phyloP scores from a whole-genome alignment of 1,140 invertebrate species.

The Agrilus planipennis region DNA sequence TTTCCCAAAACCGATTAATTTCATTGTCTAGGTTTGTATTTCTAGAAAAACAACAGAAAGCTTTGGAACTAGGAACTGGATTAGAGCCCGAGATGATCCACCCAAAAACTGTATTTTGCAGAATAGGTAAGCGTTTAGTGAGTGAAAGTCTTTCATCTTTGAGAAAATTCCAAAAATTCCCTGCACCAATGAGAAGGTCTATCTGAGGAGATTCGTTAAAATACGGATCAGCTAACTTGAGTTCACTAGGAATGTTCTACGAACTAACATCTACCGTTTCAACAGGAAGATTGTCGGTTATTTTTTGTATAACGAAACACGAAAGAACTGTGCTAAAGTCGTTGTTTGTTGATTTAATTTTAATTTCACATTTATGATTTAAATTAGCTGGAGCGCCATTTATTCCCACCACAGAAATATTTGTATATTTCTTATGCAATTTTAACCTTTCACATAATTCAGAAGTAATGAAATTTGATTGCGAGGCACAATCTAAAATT shows the following conservation, averaged over 20 bases:
- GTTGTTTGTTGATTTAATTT: not conserved
- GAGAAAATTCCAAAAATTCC: constrained; percentile 3
- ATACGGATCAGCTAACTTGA: constrained; percentile 4
- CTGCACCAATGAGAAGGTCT: constrained; percentile 3
- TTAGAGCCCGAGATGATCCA: constrained; percentile 3
- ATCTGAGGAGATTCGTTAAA: not conserved
- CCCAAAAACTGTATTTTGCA: constrained; percentile 7
- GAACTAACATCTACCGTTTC: not conserved
- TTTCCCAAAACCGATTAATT: constrained; percentile 5
- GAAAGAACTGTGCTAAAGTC: not conserved
- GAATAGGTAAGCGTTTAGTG: not conserved
- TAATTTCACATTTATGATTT: not conserved
- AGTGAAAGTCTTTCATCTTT: constrained; percentile 3
- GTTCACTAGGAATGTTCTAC: constrained; percentile 2
- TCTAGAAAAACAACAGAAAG: not conserved
- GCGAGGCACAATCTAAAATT: not conserved
- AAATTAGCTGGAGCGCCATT: not conserved
- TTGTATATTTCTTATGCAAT: not conserved
- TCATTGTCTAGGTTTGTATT: not conserved
- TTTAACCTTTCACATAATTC: not conserved
- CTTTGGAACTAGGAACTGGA: not conserved
- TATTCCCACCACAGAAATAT: not conserved
- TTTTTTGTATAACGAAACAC: constrained; percentile 7
- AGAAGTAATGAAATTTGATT: not conserved
- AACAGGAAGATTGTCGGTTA: constrained; percentile 1